Evolutionary conservation across 2,888 invertebrate species (phyloP).

Genomic region (Drosophila pegasa): DNA sequence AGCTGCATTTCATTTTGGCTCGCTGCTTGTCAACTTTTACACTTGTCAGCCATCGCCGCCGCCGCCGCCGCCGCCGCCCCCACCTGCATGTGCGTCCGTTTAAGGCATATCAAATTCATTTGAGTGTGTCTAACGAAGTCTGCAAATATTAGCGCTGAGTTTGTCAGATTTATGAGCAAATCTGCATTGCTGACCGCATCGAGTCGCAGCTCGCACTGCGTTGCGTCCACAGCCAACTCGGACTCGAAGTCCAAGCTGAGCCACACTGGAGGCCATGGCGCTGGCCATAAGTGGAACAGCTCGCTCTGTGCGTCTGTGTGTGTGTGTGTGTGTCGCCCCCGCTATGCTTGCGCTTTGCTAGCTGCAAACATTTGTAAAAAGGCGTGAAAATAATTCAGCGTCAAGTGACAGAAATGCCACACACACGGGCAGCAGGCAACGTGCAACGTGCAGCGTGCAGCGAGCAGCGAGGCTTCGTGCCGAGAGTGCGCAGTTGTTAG

Average conservation of each 20-base stretch:
- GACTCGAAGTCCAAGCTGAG: slow-evolving; percentile 32
- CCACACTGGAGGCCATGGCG: slow-evolving; percentile 62
- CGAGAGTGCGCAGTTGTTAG: slow-evolving; percentile 22
- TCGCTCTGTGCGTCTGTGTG: slow-evolving; percentile 6
- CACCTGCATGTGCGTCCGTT: slow-evolving; percentile 58
- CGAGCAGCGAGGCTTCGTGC: slow-evolving; percentile 13
- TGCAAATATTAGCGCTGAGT: slow-evolving; percentile 81
- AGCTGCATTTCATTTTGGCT: slow-evolving; percentile 68
- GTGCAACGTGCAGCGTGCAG: slow-evolving; percentile 15
- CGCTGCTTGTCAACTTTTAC: slow-evolving; percentile 75
- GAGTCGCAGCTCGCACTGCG: slow-evolving; percentile 25
- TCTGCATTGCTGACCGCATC: slow-evolving; percentile 75
- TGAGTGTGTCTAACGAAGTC: slow-evolving; percentile 80
- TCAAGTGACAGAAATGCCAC: slow-evolving; percentile 81
- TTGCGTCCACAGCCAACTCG: slow-evolving; percentile 6
- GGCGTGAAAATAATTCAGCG: slow-evolving; percentile 81
- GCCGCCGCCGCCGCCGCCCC: neutral
- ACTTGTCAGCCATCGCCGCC: slow-evolving; percentile 71
- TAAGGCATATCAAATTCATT: slow-evolving; percentile 81
- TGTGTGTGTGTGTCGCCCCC: slow-evolving; percentile 60
- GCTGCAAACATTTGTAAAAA: slow-evolving; percentile 78
- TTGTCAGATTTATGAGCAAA: slow-evolving; percentile 81
- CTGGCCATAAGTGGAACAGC: slow-evolving; percentile 75
- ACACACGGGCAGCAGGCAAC: slow-evolving; percentile 46
- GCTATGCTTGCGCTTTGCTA: slow-evolving; percentile 70